phyloP scores from a whole-genome alignment of 2,797 vertebrate genomes.

The Heteromormyrus szaboi region DNA sequence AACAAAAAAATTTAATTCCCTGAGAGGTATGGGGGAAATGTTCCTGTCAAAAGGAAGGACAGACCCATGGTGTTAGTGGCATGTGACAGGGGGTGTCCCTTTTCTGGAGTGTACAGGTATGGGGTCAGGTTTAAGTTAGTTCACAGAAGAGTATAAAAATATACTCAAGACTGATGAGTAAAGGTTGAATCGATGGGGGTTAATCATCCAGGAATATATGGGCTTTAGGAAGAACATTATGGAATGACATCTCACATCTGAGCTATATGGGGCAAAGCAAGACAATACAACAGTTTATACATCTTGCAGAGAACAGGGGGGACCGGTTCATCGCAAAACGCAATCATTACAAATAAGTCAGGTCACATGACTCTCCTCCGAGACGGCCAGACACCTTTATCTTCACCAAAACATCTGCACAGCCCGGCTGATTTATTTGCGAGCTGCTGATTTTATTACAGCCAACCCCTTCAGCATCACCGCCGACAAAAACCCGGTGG shows the following conservation, averaged over 20 bases:
- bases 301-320: background rate
- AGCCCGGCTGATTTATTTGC: background rate
- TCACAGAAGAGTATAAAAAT: background rate
- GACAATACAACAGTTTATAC: background rate
- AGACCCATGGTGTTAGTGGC: background rate
- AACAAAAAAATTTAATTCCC: background rate
- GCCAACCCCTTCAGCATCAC: background rate
- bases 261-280: background rate
- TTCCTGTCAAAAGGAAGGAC: background rate
- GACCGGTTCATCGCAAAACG: background rate
- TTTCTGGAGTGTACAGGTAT: background rate
- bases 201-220: background rate
- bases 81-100: background rate
- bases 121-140: background rate
- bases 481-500: background rate
- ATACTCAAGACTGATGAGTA: background rate
- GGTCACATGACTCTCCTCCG: background rate
- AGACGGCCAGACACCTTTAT: background rate
- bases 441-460: background rate
- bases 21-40: background rate
- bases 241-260: background rate
- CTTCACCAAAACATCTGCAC: background rate
- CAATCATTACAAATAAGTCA: background rate
- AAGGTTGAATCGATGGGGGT: background rate
- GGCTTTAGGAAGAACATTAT: background rate